Evolutionary conservation across 2,113 vertebrate species (phyloP).

Genomic region (Nannobrachium achirus): DNA sequence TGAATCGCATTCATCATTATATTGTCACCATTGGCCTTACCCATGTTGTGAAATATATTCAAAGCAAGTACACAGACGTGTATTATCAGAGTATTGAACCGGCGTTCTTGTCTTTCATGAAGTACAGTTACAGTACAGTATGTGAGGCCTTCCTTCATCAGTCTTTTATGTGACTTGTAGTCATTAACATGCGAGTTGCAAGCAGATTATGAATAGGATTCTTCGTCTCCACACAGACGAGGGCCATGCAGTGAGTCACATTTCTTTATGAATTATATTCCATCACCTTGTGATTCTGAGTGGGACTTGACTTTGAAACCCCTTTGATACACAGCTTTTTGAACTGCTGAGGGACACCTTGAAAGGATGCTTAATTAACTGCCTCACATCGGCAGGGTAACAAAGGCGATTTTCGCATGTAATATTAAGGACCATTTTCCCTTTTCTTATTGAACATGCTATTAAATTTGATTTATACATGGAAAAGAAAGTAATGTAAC

Average conservation of each 20-base stretch:
- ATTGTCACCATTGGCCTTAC: no score
- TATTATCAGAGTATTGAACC: no score
- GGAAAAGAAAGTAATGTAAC: slow-evolving; percentile 62
- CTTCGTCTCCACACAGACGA: slow-evolving; percentile 40
- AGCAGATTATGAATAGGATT: slow-evolving; percentile 18
- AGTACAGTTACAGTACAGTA: not conserved
- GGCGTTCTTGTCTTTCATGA: not conserved
- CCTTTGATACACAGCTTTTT: slow-evolving; percentile 73
- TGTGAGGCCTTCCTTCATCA: not conserved
- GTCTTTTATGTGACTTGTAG: not conserved
- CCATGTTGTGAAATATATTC: no score
- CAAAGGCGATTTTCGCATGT: slow-evolving; percentile 47
- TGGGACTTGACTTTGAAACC: slow-evolving; percentile 69
- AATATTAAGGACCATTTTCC: slow-evolving; percentile 6
- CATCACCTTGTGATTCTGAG: slow-evolving; percentile 64
- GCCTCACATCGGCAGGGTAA: slow-evolving; percentile 48
- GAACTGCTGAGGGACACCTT: slow-evolving; percentile 76
- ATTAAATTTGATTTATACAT: slow-evolving; percentile 65
- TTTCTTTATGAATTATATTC: slow-evolving; percentile 55
- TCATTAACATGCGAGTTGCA: slow-evolving; percentile 27
- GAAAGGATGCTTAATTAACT: slow-evolving; percentile 76
- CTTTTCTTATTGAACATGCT: slow-evolving; percentile 66
- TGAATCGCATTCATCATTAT: no score
- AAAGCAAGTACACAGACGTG: no score
- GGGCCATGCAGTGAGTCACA: slow-evolving; percentile 37